Evolutionary conservation across 53 echinoderm and acorn worm species (phyloP), one percentile per base, ranked within the genome.

Genomic region (Echinometra lucunter): DNA sequence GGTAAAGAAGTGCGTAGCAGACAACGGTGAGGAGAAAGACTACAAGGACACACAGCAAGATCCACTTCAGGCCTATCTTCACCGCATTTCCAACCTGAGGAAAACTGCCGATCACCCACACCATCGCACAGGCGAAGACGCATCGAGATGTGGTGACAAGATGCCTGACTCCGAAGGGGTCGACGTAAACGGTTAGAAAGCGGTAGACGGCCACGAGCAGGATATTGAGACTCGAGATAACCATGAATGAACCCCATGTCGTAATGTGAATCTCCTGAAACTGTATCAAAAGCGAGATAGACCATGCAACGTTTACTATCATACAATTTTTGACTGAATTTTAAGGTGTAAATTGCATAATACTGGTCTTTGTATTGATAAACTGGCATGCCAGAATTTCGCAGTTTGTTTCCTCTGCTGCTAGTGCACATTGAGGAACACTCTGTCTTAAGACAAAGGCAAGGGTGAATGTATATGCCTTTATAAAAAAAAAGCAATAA

Each of bases 131-230:
- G 45, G 85, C 85, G 28, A 83, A 45, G 49, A 83, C 49, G 12
- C 85, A 83, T 49, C 85, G 85, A 34, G 85, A 6, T 47, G 85
- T 83, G 49, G 53, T 83, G n/a, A 83, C 85, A n/a, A 83, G 82
- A 27, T 82, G 44, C 45, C 17, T 82, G 82, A 82, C 82, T 45
- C 82, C 82, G 45, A 82, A 82, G n/a, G 85, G 85, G 49, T 83
- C 85, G 49, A 83, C 15, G n/a, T 47, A 49, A 45, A 83, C 85
- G 85, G 85, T 83, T 45, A 83, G 27, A 49, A 47, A 83, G 49
- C 47, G 85, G 49, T 83, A 83, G 45, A 83, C 37, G 11, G 85
- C 85, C 49, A 83, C 85, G 11, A 83, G 85, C 3, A 83, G 85
- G 37, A 83, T n/a, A n/a, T 83, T 83, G 4, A 83, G 49, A 45